Evolutionary conservation across 1,140 invertebrate species (phyloP).

Genomic region (Hypsibius dujardini): DNA sequence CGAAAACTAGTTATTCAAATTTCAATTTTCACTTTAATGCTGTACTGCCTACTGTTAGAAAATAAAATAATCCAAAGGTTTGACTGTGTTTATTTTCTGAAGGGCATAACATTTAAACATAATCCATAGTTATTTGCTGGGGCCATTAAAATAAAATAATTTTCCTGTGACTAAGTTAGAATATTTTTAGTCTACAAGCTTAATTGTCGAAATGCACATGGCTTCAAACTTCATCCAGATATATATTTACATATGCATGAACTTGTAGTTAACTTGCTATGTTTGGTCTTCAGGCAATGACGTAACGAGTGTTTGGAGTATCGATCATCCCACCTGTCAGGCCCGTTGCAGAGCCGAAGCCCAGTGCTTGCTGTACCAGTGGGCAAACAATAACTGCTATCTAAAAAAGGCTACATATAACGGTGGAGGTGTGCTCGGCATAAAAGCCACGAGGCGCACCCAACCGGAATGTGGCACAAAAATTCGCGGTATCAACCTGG

Average conservation of each 20-base stretch:
- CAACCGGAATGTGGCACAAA: neutral
- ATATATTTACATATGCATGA: neutral
- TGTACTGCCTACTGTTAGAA: too few species aligned
- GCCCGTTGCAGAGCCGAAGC: neutral
- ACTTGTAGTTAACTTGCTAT: neutral
- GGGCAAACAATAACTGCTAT: neutral
- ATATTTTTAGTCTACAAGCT: neutral
- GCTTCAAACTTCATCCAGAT: neutral
- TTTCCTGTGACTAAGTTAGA: too few species aligned
- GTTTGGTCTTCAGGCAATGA: neutral
- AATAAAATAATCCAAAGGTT: too few species aligned
- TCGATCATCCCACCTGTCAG: neutral
- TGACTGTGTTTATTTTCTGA: too few species aligned
- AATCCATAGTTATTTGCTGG: too few species aligned
- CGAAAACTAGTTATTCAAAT: too few species aligned
- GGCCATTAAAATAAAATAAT: too few species aligned
- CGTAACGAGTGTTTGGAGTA: neutral
- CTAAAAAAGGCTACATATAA: neutral
- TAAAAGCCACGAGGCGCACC: neutral
- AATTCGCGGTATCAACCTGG: conserved; percentile 5
- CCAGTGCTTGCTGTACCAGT: conserved; percentile 5
- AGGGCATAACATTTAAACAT: too few species aligned
- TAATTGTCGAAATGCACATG: neutral
- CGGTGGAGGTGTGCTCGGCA: neutral
- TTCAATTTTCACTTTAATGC: too few species aligned